Base-by-base conservation (phyloP, 2,797 vertebrate species). In the Kryptopterus vitreolus region DNA sequence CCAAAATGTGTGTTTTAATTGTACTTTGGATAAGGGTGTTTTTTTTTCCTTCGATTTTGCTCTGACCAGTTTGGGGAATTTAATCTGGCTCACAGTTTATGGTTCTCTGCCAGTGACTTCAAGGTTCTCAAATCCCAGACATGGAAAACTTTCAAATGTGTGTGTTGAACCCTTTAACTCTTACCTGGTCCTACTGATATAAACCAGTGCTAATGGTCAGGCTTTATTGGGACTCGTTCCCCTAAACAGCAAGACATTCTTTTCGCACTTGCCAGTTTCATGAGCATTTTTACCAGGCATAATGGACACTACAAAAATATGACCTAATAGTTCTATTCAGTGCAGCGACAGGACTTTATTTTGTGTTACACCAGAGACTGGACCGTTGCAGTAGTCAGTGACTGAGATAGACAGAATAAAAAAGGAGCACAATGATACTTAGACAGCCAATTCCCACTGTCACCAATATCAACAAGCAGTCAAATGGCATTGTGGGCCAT, bases 31-130 rank as follows among this genome's bases (percentile, higher is more conserved):
- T 66, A 22, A 43, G 3, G 11, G 20, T 1, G 2, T 16, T 48
- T 16, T 20, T 24, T 46, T 69, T 18, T n/a, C n/a, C n/a, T n/a
- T n/a, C n/a, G n/a, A n/a, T n/a, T n/a, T 16, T 4, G 2, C 24
- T 69, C 43, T 26, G n/a, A 69, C 66, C 13, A 69, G 24, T 50
- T 50, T 50, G 24, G 16, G 43, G 65, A 69, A 69, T 29, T 50
- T 16, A 29, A 29, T 29, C 48, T 50, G 66, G 13, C 43, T 69
- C n/a, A 50, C 10, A 4, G 43, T 69, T 48, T 16, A 48, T 10
- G 43, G 24, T 50, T 69, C 66, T 50, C 43, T 69, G 66, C 66
- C 66, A 48, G 43, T 29, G 65, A 46, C n/a, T 24, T 65, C 9
- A 35, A 65, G 33, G 33, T 65, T 46, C 38, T 7, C 66, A 69